phyloP scores from a whole-genome alignment of 2,113 vertebrate genomes.

The Echinops telfairi region DNA sequence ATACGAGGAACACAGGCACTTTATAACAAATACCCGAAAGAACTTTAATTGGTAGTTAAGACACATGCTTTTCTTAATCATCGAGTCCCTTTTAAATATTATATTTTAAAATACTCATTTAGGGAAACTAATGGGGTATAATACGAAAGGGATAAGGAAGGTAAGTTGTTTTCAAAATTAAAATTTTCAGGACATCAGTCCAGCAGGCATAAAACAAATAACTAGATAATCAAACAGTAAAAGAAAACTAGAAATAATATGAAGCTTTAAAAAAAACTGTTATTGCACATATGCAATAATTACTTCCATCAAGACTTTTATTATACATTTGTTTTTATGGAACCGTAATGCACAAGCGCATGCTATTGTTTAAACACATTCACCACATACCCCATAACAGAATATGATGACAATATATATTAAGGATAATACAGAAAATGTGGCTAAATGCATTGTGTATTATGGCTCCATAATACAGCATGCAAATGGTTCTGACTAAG shows the following conservation, averaged over 20 bases:
- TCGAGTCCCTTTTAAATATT: slow-evolving; percentile 74
- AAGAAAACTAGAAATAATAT: slow-evolving; percentile 82
- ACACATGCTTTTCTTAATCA: slow-evolving; percentile 72
- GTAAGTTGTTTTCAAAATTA: slow-evolving; percentile 84
- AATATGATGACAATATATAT: slow-evolving; percentile 84
- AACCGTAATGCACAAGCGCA: slow-evolving; percentile 82
- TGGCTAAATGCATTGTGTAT: slow-evolving; percentile 87
- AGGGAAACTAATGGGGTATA: slow-evolving; percentile 75
- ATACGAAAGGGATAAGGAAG: slow-evolving; percentile 71
- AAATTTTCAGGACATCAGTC: slow-evolving; percentile 83
- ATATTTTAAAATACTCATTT: slow-evolving; percentile 77
- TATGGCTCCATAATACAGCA: slow-evolving; percentile 88
- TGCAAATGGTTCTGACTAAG: slow-evolving; percentile 90
- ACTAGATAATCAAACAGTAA: slow-evolving; percentile 81
- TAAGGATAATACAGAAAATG: slow-evolving; percentile 87
- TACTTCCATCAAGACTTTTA: slow-evolving; percentile 85
- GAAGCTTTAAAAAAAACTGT: slow-evolving; percentile 78
- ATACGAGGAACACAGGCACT: slow-evolving; percentile 51
- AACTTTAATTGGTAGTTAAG: slow-evolving; percentile 76
- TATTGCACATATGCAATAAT: slow-evolving; percentile 84
- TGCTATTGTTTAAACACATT: slow-evolving; percentile 88
- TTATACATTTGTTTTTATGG: slow-evolving; percentile 85
- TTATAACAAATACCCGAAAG: slow-evolving; percentile 75
- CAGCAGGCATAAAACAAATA: slow-evolving; percentile 81
- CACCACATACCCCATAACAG: slow-evolving; percentile 78